Evolutionary conservation across 2,113 vertebrate genomes (phyloP).

Genomic region (Callorhinus ursinus): DNA sequence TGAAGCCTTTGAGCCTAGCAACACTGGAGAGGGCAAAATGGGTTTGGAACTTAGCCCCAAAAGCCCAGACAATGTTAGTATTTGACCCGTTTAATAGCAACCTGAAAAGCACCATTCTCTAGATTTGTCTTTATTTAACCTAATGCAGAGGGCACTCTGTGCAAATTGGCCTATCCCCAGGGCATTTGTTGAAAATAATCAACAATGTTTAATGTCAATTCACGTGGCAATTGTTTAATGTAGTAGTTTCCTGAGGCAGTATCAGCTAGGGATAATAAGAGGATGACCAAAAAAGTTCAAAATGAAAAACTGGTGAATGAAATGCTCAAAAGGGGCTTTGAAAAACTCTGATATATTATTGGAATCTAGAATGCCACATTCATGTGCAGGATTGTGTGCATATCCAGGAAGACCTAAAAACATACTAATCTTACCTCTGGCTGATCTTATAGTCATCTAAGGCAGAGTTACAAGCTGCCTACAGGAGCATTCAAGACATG

Average conservation of each 20-base stretch:
- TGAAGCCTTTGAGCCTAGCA: not conserved
- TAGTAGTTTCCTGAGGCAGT: not conserved
- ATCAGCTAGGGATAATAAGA: not conserved
- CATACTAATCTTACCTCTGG: not conserved
- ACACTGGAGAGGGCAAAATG: not conserved
- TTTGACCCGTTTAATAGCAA: not conserved
- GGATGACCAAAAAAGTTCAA: not conserved
- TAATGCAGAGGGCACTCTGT: not conserved
- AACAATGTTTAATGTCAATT: not conserved
- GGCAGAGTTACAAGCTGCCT: not conserved
- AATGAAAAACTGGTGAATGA: not conserved
- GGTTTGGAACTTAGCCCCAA: not conserved
- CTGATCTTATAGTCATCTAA: not conserved
- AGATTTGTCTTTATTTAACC: not conserved
- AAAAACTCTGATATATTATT: not conserved
- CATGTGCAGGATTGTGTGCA: not conserved
- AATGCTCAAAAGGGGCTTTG: not conserved
- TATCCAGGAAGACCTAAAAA: not conserved
- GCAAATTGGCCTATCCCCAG: not conserved
- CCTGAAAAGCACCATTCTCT: not conserved
- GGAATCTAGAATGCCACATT: not conserved
- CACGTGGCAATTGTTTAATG: not conserved
- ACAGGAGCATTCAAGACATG: not conserved
- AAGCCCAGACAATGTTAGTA: not conserved
- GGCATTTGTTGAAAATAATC: conserved; percentile 8